Evolutionary conservation across 2,113 vertebrate genomes (phyloP).

Genomic region (Chloroceryle aenea): DNA sequence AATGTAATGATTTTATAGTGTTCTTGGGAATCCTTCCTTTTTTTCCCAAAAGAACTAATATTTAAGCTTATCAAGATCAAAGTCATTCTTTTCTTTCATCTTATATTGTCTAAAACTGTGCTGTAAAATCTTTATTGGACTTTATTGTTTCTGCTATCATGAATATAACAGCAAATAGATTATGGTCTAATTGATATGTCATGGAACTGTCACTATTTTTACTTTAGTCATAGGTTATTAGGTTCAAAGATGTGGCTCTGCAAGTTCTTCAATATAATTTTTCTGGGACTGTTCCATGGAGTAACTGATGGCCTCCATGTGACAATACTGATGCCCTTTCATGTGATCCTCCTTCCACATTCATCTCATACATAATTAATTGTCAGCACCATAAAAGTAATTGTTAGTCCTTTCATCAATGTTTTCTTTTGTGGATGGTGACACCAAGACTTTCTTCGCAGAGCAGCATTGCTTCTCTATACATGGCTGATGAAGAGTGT

Average conservation of each 20-base stretch:
- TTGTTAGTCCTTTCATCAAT: conserved; percentile 8
- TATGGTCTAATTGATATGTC: not conserved
- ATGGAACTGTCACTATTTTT: not conserved
- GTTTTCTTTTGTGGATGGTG: not conserved
- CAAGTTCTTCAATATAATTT: not conserved
- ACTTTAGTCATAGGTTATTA: not conserved
- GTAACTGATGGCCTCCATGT: not conserved
- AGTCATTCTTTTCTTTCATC: not conserved
- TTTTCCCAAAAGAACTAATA: not conserved
- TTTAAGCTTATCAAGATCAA: not conserved
- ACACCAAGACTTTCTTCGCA: not conserved
- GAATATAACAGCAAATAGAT: not conserved
- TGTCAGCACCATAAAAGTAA: not conserved
- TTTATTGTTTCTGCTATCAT: not conserved
- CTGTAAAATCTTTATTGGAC: not conserved
- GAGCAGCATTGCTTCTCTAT: not conserved
- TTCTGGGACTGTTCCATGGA: not conserved
- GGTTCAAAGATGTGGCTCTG: not conserved
- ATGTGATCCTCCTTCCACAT: not conserved
- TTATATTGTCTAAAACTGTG: not conserved
- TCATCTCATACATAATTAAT: conserved; percentile 26
- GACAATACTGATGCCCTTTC: not conserved
- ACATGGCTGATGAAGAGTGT: not conserved
- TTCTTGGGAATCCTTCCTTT: not conserved
- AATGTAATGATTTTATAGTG: not conserved